A percentile compares a stretch with the other conserved stretches of the same genome.
Conservation (phyloP, 1,140 invertebrate genomes). For the Drosophila ambigua region DNA sequence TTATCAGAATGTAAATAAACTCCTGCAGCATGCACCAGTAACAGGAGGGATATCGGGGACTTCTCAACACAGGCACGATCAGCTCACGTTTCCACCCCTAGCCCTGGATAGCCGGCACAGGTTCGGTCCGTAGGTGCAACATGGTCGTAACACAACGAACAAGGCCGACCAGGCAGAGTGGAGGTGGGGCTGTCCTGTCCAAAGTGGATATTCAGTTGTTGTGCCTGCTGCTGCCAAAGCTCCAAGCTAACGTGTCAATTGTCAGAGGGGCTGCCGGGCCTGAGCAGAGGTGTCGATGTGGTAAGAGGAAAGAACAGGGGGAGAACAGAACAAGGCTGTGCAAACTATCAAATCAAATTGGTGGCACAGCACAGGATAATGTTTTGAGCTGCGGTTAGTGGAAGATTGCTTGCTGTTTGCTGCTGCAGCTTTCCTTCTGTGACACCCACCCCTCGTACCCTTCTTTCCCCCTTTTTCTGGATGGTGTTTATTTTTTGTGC, state of each 20-base stretch:
- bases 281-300: neutral
- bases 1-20: too few species aligned
- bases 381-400: conserved; percentile 77
- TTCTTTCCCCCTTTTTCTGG: neutral
- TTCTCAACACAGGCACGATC: conserved; percentile 3
- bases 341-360: conserved; percentile 80
- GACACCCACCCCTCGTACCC: conserved; percentile 24
- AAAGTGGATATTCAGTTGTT: conserved; percentile 58
- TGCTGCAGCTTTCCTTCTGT: conserved; percentile 38
- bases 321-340: conserved; percentile 33
- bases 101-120: conserved; percentile 20
- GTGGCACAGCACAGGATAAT: conserved; percentile 81
- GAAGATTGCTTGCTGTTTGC: conserved; percentile 54
- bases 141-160: conserved; percentile 73
- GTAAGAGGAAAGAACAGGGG: neutral
- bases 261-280: conserved; percentile 29
- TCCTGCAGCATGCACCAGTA: too few species aligned
- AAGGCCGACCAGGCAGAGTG: conserved; percentile 42
- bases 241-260: conserved; percentile 78
- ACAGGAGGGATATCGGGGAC: too few species aligned
- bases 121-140: conserved; percentile 66
- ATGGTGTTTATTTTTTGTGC: too few species aligned
- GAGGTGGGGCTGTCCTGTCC: conserved; percentile 28
- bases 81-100: conserved; percentile 20
- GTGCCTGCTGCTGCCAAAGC: conserved; percentile 70